Conservation (phyloP, 2,888 invertebrate genomes). For the Copidosoma aretas region DNA sequence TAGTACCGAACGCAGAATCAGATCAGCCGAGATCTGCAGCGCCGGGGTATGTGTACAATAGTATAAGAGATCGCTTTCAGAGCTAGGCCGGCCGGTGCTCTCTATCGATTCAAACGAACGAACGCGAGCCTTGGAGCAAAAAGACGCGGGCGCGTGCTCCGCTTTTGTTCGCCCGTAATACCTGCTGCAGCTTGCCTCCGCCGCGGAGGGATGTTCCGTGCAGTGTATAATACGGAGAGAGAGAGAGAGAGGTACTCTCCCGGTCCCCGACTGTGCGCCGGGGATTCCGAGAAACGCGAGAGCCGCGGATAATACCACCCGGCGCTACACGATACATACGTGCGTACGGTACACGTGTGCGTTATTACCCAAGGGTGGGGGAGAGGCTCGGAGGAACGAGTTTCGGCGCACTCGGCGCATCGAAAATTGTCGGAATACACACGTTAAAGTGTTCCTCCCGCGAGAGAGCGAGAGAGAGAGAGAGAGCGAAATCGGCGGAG, state of each 20-base stretch:
- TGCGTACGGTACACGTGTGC: constrained; percentile 13
- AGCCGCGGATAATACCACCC: background rate
- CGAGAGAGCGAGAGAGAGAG: background rate
- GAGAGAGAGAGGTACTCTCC: background rate
- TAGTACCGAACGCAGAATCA: too few species aligned
- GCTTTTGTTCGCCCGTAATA: constrained; percentile 24
- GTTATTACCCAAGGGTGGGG: background rate
- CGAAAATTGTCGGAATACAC: background rate
- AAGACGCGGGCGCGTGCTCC: constrained; percentile 3
- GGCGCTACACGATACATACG: constrained; percentile 16
- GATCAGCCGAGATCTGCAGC: too few species aligned
- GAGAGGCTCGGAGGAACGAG: background rate
- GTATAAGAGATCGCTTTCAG: too few species aligned
- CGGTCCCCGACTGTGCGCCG: constrained; percentile 19
- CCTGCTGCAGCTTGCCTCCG: too few species aligned
- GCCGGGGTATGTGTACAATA: too few species aligned
- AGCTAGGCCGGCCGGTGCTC: too few species aligned
- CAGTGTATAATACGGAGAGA: constrained; percentile 24
- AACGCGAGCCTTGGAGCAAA: background rate
- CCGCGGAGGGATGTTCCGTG: constrained; percentile 20
- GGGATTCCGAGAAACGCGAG: constrained; percentile 30
- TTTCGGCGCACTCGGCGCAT: background rate
- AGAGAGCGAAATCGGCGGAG: background rate
- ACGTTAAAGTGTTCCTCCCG: background rate
- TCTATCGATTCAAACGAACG: background rate